A percentile compares a stretch with the other conserved stretches of the same genome.
Conservation (phyloP, 2,797 vertebrate species). For the Pyrocephalus nanus region DNA sequence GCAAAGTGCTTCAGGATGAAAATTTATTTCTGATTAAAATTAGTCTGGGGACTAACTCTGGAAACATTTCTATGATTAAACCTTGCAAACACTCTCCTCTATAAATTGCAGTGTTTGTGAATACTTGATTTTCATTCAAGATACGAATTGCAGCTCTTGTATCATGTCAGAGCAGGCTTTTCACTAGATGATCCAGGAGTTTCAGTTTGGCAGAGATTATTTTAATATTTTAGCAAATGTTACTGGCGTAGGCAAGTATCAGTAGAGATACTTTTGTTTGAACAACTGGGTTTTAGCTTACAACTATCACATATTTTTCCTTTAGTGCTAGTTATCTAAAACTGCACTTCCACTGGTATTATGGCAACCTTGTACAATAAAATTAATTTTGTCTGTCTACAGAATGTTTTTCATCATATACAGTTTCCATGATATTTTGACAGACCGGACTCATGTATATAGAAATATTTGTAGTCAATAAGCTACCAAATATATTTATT, state of each 20-base stretch:
- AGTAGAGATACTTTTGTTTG: not conserved
- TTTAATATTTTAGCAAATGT: not conserved
- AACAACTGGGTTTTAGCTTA: not conserved
- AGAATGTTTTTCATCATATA: slow-evolving; percentile 25
- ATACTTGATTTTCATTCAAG: not conserved
- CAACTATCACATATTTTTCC: not conserved
- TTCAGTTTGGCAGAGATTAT: not conserved
- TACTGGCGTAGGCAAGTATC: not conserved
- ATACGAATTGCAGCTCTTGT: not conserved
- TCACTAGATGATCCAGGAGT: not conserved
- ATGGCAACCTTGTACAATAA: slow-evolving; percentile 13
- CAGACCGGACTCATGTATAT: slow-evolving; percentile 27
- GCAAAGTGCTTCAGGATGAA: not conserved
- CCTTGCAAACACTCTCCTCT: not conserved
- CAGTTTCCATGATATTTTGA: slow-evolving; percentile 63
- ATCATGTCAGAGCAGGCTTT: not conserved
- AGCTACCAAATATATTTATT: slow-evolving; percentile 61
- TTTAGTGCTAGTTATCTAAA: slow-evolving; percentile 4
- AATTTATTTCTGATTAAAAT: not conserved
- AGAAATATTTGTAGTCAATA: slow-evolving; percentile 71
- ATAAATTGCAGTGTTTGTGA: not conserved
- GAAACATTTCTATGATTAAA: not conserved
- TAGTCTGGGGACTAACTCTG: not conserved
- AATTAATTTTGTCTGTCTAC: slow-evolving; percentile 46
- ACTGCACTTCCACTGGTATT: not conserved